These are phyloP conservation scores for Leptopilina clavipes DNA, from an alignment of 1,140 invertebrate genomes.

Conservation along the genomic window DNA sequence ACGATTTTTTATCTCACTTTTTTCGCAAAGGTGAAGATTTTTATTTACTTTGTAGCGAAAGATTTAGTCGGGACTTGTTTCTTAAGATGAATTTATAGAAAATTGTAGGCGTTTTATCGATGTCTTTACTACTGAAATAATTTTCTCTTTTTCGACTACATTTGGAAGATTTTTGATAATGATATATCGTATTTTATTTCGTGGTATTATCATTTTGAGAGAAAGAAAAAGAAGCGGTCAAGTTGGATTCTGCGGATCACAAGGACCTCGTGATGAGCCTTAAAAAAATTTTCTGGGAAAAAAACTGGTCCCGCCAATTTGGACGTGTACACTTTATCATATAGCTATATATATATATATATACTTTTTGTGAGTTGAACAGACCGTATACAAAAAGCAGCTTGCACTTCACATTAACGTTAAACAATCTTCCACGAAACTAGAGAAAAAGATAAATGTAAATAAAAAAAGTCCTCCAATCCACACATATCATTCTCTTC, in stretches of 20 bases:
- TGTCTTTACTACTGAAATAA: constrained; percentile 7
- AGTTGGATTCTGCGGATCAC: constrained; percentile 26
- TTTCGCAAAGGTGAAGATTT: no score
- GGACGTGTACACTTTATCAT: not conserved
- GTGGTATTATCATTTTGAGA: not conserved
- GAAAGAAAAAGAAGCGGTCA: constrained; percentile 20
- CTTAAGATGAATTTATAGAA: not conserved
- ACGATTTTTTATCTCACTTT: no score
- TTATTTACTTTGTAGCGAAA: not conserved
- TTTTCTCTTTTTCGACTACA: not conserved
- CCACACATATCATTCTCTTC: no score
- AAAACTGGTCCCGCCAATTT: constrained; percentile 26
- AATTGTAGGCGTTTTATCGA: not conserved
- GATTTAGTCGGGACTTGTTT: not conserved
- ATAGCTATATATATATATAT: not conserved
- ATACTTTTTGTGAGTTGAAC: no score
- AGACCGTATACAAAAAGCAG: constrained; percentile 5
- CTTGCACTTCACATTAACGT: not conserved
- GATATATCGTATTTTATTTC: constrained; percentile 16
- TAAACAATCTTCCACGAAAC: not conserved
- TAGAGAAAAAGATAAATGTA: not conserved
- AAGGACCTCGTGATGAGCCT: constrained; percentile 30
- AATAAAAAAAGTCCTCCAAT: no score
- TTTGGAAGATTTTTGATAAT: not conserved
- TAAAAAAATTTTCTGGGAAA: constrained; percentile 18